Evolutionary conservation across 1,140 invertebrate species (phyloP).

Genomic region (Zaprionus taronus): DNA sequence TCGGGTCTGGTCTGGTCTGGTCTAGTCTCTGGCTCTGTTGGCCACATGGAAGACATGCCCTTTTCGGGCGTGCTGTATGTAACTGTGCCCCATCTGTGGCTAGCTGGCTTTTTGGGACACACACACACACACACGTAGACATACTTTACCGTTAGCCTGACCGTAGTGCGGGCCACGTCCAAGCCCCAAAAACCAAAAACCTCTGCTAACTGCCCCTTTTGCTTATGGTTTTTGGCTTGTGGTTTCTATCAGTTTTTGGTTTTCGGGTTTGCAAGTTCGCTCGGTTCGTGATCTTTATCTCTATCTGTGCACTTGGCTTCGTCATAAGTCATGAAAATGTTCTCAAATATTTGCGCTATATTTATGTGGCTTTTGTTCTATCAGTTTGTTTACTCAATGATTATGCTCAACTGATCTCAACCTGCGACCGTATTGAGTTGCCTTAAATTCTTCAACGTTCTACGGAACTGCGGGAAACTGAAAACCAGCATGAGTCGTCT

Average conservation of each 20-base stretch:
- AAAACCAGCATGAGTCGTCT: not conserved
- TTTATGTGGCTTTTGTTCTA: constrained; percentile 79
- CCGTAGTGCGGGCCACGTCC: constrained; percentile 43
- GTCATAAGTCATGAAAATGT: constrained; percentile 30
- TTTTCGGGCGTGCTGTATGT: constrained; percentile 63
- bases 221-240: constrained; percentile 7
- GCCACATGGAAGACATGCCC: constrained; percentile 62
- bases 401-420: constrained; percentile 52
- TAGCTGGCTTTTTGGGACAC: constrained; percentile 32
- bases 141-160: constrained; percentile 69
- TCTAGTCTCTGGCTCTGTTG: not conserved
- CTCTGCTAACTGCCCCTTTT: constrained; percentile 33
- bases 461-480: constrained; percentile 4
- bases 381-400: constrained; percentile 76
- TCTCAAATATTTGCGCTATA: constrained; percentile 74
- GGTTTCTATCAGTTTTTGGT: constrained; percentile 20
- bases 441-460: constrained; percentile 28
- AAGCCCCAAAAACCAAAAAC: constrained; percentile 20
- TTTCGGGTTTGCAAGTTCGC: constrained; percentile 1
- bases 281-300: constrained; percentile 67
- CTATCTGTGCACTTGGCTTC: constrained; percentile 58
- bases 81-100: constrained; percentile 51
- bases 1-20: not conserved
- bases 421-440: constrained; percentile 44
- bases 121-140: constrained; percentile 22